Evolutionary conservation across 2,888 invertebrate genomes (phyloP).

Genomic region (Volucella inanis): DNA sequence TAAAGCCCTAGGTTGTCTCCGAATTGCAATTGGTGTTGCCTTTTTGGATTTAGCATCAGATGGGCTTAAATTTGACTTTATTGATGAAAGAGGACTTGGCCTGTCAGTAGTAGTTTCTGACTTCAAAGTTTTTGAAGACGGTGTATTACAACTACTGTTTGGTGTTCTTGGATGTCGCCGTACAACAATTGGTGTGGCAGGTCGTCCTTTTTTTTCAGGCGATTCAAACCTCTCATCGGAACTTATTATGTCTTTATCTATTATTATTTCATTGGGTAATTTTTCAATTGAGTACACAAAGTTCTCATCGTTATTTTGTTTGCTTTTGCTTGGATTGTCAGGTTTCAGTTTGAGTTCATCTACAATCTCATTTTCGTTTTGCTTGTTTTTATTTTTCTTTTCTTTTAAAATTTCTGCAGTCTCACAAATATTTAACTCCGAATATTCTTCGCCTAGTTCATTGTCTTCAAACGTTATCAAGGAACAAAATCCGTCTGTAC

Average conservation of each 20-base stretch:
- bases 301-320: constrained; percentile 17
- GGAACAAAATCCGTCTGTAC: constrained; percentile 95
- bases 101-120: background rate
- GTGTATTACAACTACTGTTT: constrained; percentile 63
- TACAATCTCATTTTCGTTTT: constrained; percentile 73
- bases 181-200: constrained; percentile 82
- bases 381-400: constrained; percentile 75
- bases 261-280: constrained; percentile 75
- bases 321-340: constrained; percentile 5
- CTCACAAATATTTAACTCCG: constrained; percentile 80
- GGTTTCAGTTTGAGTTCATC: background rate
- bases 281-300: constrained; percentile 61
- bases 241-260: constrained; percentile 81
- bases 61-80: constrained; percentile 42
- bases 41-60: constrained; percentile 54
- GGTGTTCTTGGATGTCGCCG: constrained; percentile 81
- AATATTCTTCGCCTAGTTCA: constrained; percentile 87
- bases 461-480: constrained; percentile 89
- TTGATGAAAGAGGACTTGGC: constrained; percentile 32
- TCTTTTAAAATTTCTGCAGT: constrained; percentile 76
- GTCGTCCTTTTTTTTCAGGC: constrained; percentile 80
- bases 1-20: constrained; percentile 80
- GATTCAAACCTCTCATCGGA: constrained; percentile 82
- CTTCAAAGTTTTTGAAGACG: background rate
- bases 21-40: constrained; percentile 80